Base-by-base conservation (phyloP, 2,113 vertebrate species). In the Dasyurus viverrinus region DNA sequence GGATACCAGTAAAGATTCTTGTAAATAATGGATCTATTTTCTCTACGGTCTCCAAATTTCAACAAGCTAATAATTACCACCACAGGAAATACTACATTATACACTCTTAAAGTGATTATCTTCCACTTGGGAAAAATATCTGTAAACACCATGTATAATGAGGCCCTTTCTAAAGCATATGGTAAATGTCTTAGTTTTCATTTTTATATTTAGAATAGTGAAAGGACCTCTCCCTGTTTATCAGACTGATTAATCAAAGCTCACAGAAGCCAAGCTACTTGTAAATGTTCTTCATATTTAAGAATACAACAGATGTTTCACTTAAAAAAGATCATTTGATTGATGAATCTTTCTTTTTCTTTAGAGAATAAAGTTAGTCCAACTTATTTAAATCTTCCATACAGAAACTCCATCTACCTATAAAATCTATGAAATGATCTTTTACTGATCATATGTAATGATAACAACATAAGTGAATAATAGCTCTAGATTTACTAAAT, bases 231-330 rank as follows among this genome's bases (percentile, higher is more conserved):
- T 91, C 76, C 53, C 50, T 93, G 0, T 97, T 94, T 94, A 92
- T 96, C 76, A 94, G 16, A 89, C 47, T 94, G 93, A 98, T 97
- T 97, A 98, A 96, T 96, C 48, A 94, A 53, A 96, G 0, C 2
- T 96, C 47, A 97, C 46, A 97, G 7, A 24, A 92, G 24, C 91
- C 47, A 95, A 54, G 3, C 30, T 96, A 91, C 93, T 96, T 95
- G 3, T 93, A 89, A 48, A 91, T 91, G 89, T 97, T 95, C 90
- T 96, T 96, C 94, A 4, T 11, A 94, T 93, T 95, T 98, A 96
- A 96, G 90, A 93, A 25, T 46, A 46, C 26, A 92, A 54, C 0
- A 90, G 42, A 92, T 93, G 52, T 97, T 97, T 96, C 93, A 95
- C 95, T 89, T 54, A 0, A 96, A 93, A 96, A 92, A 92, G 91